Conservation (phyloP, 2,797 vertebrate genomes). For the Momotus momota region DNA sequence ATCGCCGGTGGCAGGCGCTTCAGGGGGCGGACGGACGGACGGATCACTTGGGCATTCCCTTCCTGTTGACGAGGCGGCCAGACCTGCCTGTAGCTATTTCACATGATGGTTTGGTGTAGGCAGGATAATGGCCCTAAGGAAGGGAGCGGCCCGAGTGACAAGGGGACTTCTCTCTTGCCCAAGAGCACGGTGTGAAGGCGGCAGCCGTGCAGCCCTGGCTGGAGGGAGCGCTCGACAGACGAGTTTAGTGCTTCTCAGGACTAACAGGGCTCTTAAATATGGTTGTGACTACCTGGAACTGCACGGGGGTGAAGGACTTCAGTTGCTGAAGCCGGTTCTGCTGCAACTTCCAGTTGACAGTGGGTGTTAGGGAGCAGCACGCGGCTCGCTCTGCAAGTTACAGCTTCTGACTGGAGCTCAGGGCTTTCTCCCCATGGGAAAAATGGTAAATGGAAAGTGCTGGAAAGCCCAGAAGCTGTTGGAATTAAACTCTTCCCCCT, state of each 20-base stretch:
- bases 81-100: background rate
- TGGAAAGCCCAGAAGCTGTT: background rate
- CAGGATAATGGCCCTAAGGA: background rate
- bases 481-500: background rate
- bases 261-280: background rate
- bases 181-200: background rate
- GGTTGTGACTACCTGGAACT: background rate
- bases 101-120: background rate
- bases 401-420: background rate
- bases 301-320: background rate
- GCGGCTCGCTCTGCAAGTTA: background rate
- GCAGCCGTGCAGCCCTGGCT: fast-evolving
- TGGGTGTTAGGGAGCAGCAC: fast-evolving
- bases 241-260: background rate
- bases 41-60: background rate
- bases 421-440: background rate
- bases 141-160: background rate
- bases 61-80: slow-evolving; percentile 14
- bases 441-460: background rate
- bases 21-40: background rate
- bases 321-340: background rate
- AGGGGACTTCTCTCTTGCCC: background rate
- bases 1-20: fast-evolving
- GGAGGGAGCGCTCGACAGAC: background rate
- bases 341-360: background rate